Percentiles rank a stretch among this genome's conserved stretches.
Evolutionary conservation across 2,888 invertebrate species (phyloP).

Genomic region (Thymelicus sylvestris): DNA sequence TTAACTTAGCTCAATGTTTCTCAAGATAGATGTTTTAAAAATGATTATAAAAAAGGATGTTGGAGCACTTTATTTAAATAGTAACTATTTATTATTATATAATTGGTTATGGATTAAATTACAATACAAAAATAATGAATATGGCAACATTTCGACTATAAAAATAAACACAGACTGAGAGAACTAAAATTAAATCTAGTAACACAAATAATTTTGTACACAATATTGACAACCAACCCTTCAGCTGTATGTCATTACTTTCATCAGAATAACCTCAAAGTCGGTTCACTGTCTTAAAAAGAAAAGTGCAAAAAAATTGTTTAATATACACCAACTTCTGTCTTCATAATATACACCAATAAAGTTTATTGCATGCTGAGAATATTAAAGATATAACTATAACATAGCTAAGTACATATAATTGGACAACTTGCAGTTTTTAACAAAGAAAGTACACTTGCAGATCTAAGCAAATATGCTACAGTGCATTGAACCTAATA

Average conservation of each 20-base stretch:
- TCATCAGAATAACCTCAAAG: constrained; percentile 26
- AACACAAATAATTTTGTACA: constrained; percentile 1
- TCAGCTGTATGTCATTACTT: constrained; percentile 21
- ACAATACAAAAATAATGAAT: neutral
- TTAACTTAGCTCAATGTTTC: neutral
- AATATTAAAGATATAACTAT: constrained; percentile 53
- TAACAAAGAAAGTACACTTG: constrained; percentile 65
- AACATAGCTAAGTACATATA: constrained; percentile 66
- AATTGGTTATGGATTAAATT: neutral
- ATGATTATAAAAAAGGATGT: neutral
- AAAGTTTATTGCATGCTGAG: constrained; percentile 3
- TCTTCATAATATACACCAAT: neutral
- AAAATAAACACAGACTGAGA: neutral
- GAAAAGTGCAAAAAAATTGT: neutral
- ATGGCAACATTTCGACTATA: neutral
- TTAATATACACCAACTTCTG: neutral
- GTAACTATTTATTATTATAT: constrained; percentile 6
- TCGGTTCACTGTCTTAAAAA: neutral
- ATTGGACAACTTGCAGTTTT: constrained; percentile 75
- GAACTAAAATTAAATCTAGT: neutral
- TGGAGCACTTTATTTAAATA: neutral
- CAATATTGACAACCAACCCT: constrained; percentile 5
- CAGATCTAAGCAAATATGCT: constrained; percentile 39
- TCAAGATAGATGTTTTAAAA: neutral
- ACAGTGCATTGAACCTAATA: constrained; percentile 12